A percentile compares a stretch with the other conserved stretches of the same genome.
phyloP scores from a whole-genome alignment of 2,797 vertebrate genomes.

The Hoplostethus atlanticus region DNA sequence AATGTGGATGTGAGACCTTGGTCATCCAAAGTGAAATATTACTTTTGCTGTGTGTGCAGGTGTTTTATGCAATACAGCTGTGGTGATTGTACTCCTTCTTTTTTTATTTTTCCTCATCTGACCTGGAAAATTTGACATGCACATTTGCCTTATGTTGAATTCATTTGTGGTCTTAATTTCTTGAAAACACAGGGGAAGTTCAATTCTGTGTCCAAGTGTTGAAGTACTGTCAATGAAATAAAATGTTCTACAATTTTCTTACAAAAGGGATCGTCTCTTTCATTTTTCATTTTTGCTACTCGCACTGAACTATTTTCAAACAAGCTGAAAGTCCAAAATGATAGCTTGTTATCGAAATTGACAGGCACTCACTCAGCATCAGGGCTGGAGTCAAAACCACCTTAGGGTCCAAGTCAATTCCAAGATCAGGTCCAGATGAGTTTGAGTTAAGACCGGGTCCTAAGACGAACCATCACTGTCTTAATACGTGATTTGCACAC shows the following conservation, averaged over 20 bases:
- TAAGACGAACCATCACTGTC: no score
- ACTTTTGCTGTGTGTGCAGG: conserved; percentile 61
- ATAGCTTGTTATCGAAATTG: neutral
- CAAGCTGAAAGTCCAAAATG: neutral
- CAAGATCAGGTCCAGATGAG: no score
- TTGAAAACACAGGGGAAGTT: conserved; percentile 64
- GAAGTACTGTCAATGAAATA: conserved; percentile 76
- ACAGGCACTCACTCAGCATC: no score
- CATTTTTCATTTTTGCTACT: conserved; percentile 24
- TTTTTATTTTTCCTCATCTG: conserved; percentile 45
- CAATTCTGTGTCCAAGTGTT: conserved; percentile 68
- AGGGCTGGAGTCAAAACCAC: no score
- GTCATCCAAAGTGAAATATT: conserved; percentile 56
- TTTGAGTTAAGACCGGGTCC: no score
- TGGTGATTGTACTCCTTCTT: conserved; percentile 70
- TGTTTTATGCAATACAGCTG: conserved; percentile 63
- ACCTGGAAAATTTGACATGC: conserved; percentile 59
- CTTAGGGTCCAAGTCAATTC: no score
- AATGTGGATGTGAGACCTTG: conserved; percentile 12
- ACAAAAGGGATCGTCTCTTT: conserved; percentile 1
- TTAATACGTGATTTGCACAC: no score
- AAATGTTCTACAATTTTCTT: conserved; percentile 76
- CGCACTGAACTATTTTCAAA: neutral
- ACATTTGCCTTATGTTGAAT: conserved; percentile 77
- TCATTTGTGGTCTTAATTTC: conserved; percentile 73